Conservation (phyloP, 1,140 invertebrate species). For the Bradynema listronoti region DNA sequence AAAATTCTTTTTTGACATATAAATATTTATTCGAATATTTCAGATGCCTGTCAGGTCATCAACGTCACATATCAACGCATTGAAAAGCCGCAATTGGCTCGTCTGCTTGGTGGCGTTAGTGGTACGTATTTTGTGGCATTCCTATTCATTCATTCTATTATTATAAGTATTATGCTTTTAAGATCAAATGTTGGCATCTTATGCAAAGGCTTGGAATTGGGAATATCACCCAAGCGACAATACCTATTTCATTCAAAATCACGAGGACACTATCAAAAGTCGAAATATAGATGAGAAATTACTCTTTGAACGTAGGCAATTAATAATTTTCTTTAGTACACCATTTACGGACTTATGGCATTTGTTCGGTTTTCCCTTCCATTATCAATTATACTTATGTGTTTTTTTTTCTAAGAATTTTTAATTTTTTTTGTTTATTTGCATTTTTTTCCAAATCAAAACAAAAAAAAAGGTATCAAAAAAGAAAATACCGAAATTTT, state of each 20-base stretch:
- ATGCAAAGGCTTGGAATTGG: slow-evolving; percentile 41
- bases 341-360: no score
- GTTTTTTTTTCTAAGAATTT: background rate
- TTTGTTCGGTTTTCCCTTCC: no score
- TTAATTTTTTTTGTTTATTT: background rate
- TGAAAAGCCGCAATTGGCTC: slow-evolving; percentile 71
- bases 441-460: no score
- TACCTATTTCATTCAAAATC: slow-evolving; percentile 43
- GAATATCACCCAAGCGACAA: slow-evolving; percentile 21
- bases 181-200: slow-evolving; percentile 26
- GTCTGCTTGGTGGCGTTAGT: slow-evolving; percentile 74
- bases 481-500: no score
- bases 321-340: no score
- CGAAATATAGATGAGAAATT: slow-evolving; percentile 47
- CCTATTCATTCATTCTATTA: background rate
- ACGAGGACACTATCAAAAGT: slow-evolving; percentile 46
- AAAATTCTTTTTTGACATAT: background rate
- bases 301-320: slow-evolving; percentile 37
- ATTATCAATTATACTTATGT: no score
- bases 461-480: no score
- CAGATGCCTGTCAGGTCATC: slow-evolving; percentile 87
- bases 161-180: background rate
- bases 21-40: slow-evolving; percentile 20
- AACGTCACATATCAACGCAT: slow-evolving; percentile 93
- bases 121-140: slow-evolving; percentile 20